Conservation (phyloP, 2,888 invertebrate species). For the Drosophila putrida region DNA sequence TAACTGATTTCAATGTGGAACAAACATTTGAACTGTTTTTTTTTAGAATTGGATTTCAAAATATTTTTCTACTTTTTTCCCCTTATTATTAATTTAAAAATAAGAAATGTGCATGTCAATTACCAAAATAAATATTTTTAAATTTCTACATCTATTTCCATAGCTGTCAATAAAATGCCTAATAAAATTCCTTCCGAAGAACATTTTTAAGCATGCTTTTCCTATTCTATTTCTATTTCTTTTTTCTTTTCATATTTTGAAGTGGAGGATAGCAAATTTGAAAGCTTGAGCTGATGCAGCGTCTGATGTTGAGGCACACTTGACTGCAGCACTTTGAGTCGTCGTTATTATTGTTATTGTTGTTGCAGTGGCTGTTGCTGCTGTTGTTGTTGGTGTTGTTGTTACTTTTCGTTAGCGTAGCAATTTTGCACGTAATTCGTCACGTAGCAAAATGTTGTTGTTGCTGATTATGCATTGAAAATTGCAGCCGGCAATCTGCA, state of each 20-base stretch:
- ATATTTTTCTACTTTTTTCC: too few species aligned
- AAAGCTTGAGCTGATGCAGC: conserved; percentile 6
- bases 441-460: conserved; percentile 71
- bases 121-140: neutral
- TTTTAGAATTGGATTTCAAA: too few species aligned
- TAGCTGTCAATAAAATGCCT: neutral
- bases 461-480: conserved; percentile 76
- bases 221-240: neutral
- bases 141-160: neutral
- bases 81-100: too few species aligned
- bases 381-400: conserved; percentile 31
- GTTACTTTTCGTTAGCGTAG: conserved; percentile 31
- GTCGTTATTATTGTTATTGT: conserved; percentile 14
- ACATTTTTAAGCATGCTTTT: neutral
- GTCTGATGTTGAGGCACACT: conserved; percentile 28
- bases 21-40: too few species aligned
- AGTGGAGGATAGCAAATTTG: conserved; percentile 8
- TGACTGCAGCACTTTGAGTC: conserved; percentile 35
- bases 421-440: conserved; percentile 79
- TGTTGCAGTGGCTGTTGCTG: conserved; percentile 27
- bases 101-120: too few species aligned
- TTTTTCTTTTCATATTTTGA: neutral
- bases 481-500: conserved; percentile 75
- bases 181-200: conserved; percentile 2
- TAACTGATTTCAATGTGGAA: too few species aligned